Evolutionary conservation across 2,797 vertebrate genomes (phyloP).

Genomic region (Heliangelus exortis): DNA sequence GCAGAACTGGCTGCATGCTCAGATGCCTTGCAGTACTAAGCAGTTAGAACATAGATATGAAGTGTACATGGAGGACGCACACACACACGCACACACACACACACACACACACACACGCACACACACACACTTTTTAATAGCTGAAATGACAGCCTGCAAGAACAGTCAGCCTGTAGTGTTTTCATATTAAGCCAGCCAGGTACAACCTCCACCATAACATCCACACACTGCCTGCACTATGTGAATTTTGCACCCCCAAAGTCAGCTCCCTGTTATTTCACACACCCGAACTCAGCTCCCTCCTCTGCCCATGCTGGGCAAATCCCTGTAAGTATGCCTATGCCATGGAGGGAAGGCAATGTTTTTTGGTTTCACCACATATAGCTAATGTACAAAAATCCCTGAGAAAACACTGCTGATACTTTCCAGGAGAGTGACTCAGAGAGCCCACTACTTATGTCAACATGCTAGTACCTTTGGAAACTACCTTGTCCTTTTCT

Average conservation of each 20-base stretch:
- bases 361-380: background rate
- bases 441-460: background rate
- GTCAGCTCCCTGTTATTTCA: background rate
- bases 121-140: background rate
- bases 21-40: background rate
- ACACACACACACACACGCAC: background rate
- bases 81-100: background rate
- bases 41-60: background rate
- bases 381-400: background rate
- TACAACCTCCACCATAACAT: background rate
- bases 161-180: background rate
- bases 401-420: background rate
- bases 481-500: conserved; percentile 21
- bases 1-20: background rate
- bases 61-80: background rate
- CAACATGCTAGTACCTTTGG: background rate
- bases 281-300: background rate
- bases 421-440: conserved; percentile 39
- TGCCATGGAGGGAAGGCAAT: background rate
- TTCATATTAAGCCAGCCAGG: accelerated
- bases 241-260: background rate
- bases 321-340: background rate
- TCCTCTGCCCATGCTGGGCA: background rate
- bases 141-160: background rate
- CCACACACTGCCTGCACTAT: too few species aligned